Evolutionary conservation across 2,113 vertebrate species (phyloP).

Genomic region (Cebidichthys violaceus): DNA sequence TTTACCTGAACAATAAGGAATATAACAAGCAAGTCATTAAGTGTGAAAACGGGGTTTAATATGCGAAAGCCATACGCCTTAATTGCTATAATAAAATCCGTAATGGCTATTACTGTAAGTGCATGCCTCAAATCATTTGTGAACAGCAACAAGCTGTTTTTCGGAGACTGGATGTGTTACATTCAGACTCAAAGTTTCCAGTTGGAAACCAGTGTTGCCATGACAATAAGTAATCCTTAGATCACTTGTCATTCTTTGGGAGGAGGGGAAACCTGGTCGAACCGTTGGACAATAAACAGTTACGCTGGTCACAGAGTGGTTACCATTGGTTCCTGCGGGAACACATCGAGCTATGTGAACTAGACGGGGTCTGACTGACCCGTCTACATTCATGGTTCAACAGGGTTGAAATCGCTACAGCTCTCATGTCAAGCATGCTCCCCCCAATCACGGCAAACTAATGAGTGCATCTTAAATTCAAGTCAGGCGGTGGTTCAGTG

Average conservation of each 20-base stretch:
- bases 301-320: background rate
- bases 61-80: background rate
- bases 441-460: constrained; percentile 14
- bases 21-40: background rate
- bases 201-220: constrained; percentile 2
- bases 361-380: background rate
- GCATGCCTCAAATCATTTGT: background rate
- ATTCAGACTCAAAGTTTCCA: background rate
- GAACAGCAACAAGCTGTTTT: background rate
- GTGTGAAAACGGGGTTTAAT: background rate
- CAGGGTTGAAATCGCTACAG: background rate
- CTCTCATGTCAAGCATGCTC: background rate
- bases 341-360: background rate
- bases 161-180: background rate
- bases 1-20: background rate
- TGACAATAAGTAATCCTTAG: background rate
- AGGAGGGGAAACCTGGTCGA: background rate
- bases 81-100: background rate
- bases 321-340: background rate
- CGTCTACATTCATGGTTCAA: background rate
- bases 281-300: background rate
- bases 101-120: background rate
- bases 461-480: constrained; percentile 34
- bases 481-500: constrained; percentile 33
- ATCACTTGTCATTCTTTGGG: background rate